Base-by-base conservation (phyloP, 2,113 vertebrate species). In the Puffinus mauretanicus region DNA sequence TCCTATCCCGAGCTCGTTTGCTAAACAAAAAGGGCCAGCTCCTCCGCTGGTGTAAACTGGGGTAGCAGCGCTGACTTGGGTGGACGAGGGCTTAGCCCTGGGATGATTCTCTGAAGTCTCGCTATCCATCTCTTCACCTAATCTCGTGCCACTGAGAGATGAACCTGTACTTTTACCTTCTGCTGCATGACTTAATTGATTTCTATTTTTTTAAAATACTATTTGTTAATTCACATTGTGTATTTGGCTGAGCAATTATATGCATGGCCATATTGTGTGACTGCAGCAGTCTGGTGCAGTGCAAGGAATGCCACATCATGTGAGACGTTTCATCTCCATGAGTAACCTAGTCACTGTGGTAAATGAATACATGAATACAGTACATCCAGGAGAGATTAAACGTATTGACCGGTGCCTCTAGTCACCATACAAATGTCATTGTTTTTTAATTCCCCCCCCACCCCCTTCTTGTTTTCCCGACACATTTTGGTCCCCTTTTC, bases 241-340 rank as follows among this genome's bases (percentile, higher is more conserved):
- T 84, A 86, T 72, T 40, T 95, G 72, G 89, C 84, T 24, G 66
- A 86, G 57, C 92, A 89, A 79, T 95, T 88, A 95, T 91, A 94
- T 92, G 86, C 82, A 60, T 90, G 97, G 96, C 95, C 87, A 97
- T 94, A 92, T 94, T 94, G 92, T 96, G 96, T 91, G 95, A 95
- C 90, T 80, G 95, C 88, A 82, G 84, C 82, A 90, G 96, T 86
- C 82, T 91, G 87, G 79, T 81, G 86, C 30, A 14, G 71, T 42
- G 25, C 86, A 86, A 84, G 93, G 93, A 90, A 78, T 27, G 69
- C 92, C 60, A 52, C 90, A 69, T 94, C 92, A 58, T 27, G 88
- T 82, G 86, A 95, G 93, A 70, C 32, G 34, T 71, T 95, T 94
- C 91, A 61, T 96, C 82, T 95, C 93, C 85, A 34, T 5, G 19